Base-by-base conservation (phyloP, 2,113 vertebrate genomes). In the Atherinomorus stipes region DNA sequence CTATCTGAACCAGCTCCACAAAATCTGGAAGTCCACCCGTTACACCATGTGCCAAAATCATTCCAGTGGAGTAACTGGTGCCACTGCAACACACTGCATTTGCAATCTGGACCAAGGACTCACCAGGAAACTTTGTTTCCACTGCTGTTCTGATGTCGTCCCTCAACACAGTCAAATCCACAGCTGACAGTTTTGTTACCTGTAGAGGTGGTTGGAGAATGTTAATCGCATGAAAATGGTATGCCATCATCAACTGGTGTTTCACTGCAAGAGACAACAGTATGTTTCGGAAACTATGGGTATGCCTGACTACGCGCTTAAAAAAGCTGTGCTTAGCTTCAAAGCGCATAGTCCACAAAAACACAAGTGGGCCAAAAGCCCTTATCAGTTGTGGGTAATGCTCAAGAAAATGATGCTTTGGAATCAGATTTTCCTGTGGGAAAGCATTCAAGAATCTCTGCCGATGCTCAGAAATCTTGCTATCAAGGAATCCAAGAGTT, bases 281-380 rank as follows among this genome's bases (percentile, higher is more conserved):
- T 11, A 73, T 61, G 49, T 79, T 62, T 10, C 42, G 5, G 49
- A 72, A 72, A 2, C 15, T 9, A 5, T 42, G 13, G 3, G 38
- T 66, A 52, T 79, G 59, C 3, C 76, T 73, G 11, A 67, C 76
- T 0, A 50, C 28, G 28, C 34, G 31, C 31, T 78, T 71, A 8
- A 78, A 78, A 19, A 78, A 78, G 13, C n/a, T n/a, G n/a, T n/a
- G n/a, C n/a, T n/a, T 78, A 7, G 70, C 54, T 25, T 80, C 49
- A 69, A 11, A 78, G 58, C 22, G 58, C 15, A 40, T 52, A 12
- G 40, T 44, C 15, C 42, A 16, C 15, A 44, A 13, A 15, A 15
- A 44, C 42, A 44, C 42, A 44, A 44, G 42, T 44, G 42, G 42
- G 12, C 42, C 42, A 25, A 53, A 53, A 53, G 51, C 51, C 23